Base-by-base conservation (phyloP, 2,113 vertebrate genomes). In the Brachypteracias leptosomus region DNA sequence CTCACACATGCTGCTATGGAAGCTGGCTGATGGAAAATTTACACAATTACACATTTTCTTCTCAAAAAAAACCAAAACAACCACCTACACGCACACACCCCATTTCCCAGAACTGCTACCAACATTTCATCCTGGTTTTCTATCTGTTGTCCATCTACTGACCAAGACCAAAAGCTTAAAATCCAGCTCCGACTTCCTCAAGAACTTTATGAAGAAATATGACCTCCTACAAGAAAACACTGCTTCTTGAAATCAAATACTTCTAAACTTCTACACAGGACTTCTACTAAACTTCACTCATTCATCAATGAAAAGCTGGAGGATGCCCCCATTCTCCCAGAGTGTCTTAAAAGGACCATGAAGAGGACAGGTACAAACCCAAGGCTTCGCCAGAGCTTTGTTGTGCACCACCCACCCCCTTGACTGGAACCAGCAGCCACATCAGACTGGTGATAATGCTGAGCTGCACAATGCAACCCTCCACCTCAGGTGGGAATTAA, bases 381-480 rank as follows among this genome's bases (percentile, higher is more conserved):
- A 67, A 40, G 11, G 62, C 55, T 59, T 38, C 52, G 38, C 5
- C 49, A 65, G 35, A 55, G 16, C 68, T 57, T 3, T 47, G 26
- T 33, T 54, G 13, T 18, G 25, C 33, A 42, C 4, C 71, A 66
- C 19, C 28, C 58, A 73, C 25, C 10, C 9, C 42, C 16, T 14
- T 21, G 42, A 44, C 55, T 52, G 68, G 55, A 84, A 55, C 29
- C 3, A 7, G 46, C 0, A 0, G 21, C 58, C 51, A 15, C 17
- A 13, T 3, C 1, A 0, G 38, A 38, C 59, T 40, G 3, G 0
- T 14, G 40, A 18, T 16, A 88, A n/a, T 4, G 1, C 81, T 44
- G 15, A 54, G 16, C 25, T 35, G 52, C 1, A 5, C 66, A 47
- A 55, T 10, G 0, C 44, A 93, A 42, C 24, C 66, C 31, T 70